Conservation (phyloP, 2,797 vertebrate species). For the Fringilla coelebs region DNA sequence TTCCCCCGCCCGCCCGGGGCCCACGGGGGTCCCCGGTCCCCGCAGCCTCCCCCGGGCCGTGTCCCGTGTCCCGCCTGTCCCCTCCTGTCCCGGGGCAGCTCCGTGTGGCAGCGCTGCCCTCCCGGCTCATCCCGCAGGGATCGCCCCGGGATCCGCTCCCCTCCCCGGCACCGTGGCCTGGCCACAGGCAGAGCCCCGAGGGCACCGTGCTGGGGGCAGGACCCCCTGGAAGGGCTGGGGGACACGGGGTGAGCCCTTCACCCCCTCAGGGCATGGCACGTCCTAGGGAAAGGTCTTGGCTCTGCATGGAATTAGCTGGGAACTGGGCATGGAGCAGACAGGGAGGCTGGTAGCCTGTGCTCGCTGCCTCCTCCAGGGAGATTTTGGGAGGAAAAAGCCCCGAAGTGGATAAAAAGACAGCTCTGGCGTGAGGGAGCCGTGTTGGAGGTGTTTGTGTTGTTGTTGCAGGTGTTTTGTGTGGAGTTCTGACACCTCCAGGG, state of each 20-base stretch:
- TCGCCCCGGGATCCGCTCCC: not conserved
- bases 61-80: not conserved
- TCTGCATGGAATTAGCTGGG: fast-evolving
- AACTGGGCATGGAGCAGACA: fast-evolving
- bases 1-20: not conserved
- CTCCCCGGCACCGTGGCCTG: not conserved
- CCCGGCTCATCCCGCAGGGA: not conserved
- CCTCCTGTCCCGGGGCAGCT: not conserved
- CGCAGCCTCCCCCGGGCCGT: not conserved
- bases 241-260: not conserved
- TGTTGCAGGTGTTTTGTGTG: not conserved
- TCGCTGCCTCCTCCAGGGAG: fast-evolving
- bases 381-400: fast-evolving
- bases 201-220: not conserved
- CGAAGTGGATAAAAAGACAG: fast-evolving
- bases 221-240: not conserved
- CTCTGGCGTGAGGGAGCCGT: not conserved
- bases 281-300: fast-evolving
- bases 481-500: not conserved
- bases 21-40: not conserved
- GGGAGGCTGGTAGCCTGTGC: fast-evolving
- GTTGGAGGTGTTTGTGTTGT: not conserved
- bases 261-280: not conserved
- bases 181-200: not conserved
- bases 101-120: not conserved